These are phyloP conservation scores for Drosophila atripex DNA, from an alignment of 2,888 invertebrate species.

Conservation along the genomic window DNA sequence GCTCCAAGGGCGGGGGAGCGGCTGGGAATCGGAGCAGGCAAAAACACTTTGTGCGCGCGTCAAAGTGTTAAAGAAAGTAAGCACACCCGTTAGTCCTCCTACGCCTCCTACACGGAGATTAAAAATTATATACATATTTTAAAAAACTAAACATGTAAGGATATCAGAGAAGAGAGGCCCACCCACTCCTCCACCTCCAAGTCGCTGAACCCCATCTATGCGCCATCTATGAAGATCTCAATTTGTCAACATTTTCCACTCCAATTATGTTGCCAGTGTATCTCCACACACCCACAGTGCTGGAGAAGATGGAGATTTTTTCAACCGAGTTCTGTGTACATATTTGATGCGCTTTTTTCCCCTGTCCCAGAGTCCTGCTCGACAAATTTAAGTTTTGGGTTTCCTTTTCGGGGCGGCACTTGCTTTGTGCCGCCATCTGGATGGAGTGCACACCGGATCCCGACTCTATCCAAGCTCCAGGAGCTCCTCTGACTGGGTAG, in stretches of 20 bases:
- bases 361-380: slow-evolving; percentile 9
- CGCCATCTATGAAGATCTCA: background rate
- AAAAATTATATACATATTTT: background rate
- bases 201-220: no score
- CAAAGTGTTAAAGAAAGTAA: slow-evolving; percentile 57
- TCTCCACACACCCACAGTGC: slow-evolving; percentile 2
- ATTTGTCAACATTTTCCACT: background rate
- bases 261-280: slow-evolving; percentile 3
- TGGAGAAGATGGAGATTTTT: slow-evolving; percentile 24
- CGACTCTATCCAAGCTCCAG: slow-evolving; percentile 12
- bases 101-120: slow-evolving; percentile 2
- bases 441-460: slow-evolving; percentile 26
- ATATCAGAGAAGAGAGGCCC: background rate
- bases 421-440: slow-evolving; percentile 41
- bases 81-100: slow-evolving; percentile 10
- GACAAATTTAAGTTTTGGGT: slow-evolving; percentile 50
- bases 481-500: background rate
- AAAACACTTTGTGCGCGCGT: slow-evolving; percentile 54
- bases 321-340: slow-evolving; percentile 39
- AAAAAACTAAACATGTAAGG: background rate
- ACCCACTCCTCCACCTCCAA: background rate
- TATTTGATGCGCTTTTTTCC: slow-evolving; percentile 48
- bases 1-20: background rate
- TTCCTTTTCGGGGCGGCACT: slow-evolving; percentile 43
- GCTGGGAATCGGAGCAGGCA: slow-evolving; percentile 22